Evolutionary conservation across 2,113 vertebrate species (phyloP).

Genomic region (Cromileptes altivelis): DNA sequence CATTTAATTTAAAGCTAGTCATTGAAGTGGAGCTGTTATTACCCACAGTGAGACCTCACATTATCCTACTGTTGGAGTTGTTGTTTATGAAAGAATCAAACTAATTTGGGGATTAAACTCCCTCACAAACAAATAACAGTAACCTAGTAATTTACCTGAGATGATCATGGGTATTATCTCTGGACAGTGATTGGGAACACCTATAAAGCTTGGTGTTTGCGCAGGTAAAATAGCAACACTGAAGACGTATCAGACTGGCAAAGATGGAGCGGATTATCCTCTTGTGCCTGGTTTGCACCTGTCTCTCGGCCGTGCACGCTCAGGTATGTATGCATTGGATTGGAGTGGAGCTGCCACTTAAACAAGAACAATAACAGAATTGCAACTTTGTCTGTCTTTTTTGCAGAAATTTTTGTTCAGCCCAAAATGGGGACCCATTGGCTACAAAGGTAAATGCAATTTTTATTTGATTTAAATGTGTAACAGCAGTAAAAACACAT

Average conservation of each 20-base stretch:
- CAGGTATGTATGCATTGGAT: slow-evolving; percentile 74
- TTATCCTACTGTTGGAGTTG: slow-evolving; percentile 69
- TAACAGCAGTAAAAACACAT: background rate
- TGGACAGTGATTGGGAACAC: slow-evolving; percentile 62
- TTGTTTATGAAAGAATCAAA: slow-evolving; percentile 76
- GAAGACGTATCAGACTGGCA: slow-evolving; percentile 51
- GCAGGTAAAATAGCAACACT: slow-evolving; percentile 68
- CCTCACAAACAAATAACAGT: slow-evolving; percentile 72
- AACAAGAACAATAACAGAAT: background rate
- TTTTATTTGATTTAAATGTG: background rate
- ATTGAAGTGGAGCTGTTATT: slow-evolving; percentile 73
- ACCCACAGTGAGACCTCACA: slow-evolving; percentile 69
- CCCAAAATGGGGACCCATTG: slow-evolving; percentile 66
- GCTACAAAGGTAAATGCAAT: slow-evolving; percentile 67
- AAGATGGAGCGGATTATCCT: slow-evolving; percentile 74
- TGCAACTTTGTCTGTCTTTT: slow-evolving; percentile 10
- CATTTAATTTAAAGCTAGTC: slow-evolving; percentile 67
- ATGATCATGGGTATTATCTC: slow-evolving; percentile 76
- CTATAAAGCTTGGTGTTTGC: slow-evolving; percentile 75
- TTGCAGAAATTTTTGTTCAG: slow-evolving; percentile 73
- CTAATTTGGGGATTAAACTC: slow-evolving; percentile 76
- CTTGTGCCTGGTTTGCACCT: slow-evolving; percentile 63
- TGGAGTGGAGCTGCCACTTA: background rate
- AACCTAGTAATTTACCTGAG: slow-evolving; percentile 68
- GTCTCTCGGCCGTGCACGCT: slow-evolving; percentile 58